phyloP scores from a whole-genome alignment of 2,888 invertebrate genomes.

The Sylvicola fuscatus region DNA sequence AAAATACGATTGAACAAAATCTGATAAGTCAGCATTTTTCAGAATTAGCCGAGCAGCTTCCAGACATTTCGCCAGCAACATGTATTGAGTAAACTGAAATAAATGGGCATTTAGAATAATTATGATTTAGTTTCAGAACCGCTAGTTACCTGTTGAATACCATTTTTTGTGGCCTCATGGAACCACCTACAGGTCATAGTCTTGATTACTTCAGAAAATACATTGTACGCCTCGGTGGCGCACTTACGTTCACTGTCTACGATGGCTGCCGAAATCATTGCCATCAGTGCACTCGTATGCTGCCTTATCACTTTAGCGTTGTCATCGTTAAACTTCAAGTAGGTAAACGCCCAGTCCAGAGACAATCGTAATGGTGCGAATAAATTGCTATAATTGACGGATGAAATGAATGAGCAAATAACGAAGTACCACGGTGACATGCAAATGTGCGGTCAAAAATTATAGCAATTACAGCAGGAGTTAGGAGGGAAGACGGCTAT shows the following conservation, averaged over 20 bases:
- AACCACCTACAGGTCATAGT: slow-evolving; percentile 21
- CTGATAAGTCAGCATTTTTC: slow-evolving; percentile 14
- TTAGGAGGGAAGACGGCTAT: no score
- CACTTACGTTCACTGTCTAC: no score
- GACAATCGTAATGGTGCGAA: slow-evolving; percentile 20
- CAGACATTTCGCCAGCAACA: slow-evolving; percentile 16
- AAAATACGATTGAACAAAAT: slow-evolving; percentile 16
- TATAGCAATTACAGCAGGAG: no score
- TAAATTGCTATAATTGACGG: slow-evolving; percentile 15
- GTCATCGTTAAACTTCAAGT: slow-evolving; percentile 19
- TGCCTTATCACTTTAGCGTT: slow-evolving; percentile 20
- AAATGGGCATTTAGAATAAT: slow-evolving; percentile 1
- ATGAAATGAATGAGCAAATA: slow-evolving; percentile 5
- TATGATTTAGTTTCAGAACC: slow-evolving; percentile 3
- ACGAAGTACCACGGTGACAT: no score
- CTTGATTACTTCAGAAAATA: slow-evolving; percentile 12
- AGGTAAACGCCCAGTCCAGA: slow-evolving; percentile 23
- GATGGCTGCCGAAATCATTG: slow-evolving; percentile 12
- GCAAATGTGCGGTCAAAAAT: no score
- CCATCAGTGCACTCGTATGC: slow-evolving; percentile 22
- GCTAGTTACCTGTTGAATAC: slow-evolving; percentile 15
- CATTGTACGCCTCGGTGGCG: no score
- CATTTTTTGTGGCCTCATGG: slow-evolving; percentile 15
- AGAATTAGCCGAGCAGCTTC: slow-evolving; percentile 9
- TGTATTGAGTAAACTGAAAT: slow-evolving; percentile 20